Evolutionary conservation across 2,888 invertebrate species (phyloP).

Genomic region (Cerastoderma edule): DNA sequence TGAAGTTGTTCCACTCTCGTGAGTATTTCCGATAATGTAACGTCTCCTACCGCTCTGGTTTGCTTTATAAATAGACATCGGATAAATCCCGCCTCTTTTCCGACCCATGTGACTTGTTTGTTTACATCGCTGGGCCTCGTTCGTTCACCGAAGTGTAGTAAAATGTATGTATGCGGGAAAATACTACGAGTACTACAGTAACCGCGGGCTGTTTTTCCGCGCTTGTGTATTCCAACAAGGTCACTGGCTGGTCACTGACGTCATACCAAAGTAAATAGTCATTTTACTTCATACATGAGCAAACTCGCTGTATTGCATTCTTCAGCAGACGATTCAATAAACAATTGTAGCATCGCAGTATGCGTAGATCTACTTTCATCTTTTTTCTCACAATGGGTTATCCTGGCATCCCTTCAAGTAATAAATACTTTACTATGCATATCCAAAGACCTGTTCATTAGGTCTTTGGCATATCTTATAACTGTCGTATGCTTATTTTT

Average conservation of each 20-base stretch:
- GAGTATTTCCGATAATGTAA: slow-evolving; percentile 8
- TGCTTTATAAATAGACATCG: slow-evolving; percentile 20
- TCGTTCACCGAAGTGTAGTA: not conserved
- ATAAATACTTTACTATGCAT: no score
- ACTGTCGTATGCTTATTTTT: no score
- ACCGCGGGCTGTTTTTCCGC: not conserved
- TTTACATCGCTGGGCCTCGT: not conserved
- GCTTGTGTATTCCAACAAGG: not conserved
- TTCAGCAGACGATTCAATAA: not conserved
- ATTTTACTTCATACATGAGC: not conserved
- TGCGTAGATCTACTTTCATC: no score
- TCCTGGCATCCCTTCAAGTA: not conserved
- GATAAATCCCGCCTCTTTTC: not conserved
- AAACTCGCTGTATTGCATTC: not conserved
- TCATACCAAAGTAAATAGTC: not conserved
- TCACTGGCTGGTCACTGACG: slow-evolving; percentile 7
- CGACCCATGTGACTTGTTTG: slow-evolving; percentile 14
- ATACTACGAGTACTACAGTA: not conserved
- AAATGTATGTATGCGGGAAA: not conserved
- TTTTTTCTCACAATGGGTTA: no score
- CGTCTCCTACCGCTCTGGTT: not conserved
- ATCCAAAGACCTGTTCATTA: no score
- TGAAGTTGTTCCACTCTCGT: not conserved
- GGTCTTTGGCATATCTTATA: no score
- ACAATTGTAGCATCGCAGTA: not conserved